Conservation (phyloP, 2,797 vertebrate genomes). For the Furcifer pardalis region DNA sequence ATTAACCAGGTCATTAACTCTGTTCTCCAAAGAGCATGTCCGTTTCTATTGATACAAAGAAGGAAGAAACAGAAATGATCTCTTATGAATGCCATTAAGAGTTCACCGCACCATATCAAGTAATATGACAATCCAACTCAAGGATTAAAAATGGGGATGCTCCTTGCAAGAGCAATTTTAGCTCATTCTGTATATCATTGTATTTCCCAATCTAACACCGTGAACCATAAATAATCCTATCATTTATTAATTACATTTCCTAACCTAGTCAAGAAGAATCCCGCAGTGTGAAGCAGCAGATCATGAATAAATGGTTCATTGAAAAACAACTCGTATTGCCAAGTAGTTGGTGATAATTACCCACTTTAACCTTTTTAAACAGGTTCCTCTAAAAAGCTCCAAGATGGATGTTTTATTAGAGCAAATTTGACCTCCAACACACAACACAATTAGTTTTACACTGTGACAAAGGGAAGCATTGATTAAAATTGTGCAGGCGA, state of each 20-base stretch:
- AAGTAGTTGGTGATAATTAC: conserved; percentile 80
- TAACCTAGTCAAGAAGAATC: conserved; percentile 78
- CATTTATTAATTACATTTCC: conserved; percentile 82
- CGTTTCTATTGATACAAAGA: conserved; percentile 51
- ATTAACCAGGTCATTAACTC: conserved; percentile 48
- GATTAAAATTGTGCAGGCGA: conserved; percentile 53
- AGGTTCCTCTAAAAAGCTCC: conserved; percentile 76
- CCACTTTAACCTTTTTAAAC: conserved; percentile 81
- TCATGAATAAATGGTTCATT: conserved; percentile 78
- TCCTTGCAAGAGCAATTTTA: conserved; percentile 67
- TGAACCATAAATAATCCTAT: conserved; percentile 84
- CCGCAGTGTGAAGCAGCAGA: conserved; percentile 73
- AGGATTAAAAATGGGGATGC: conserved; percentile 69
- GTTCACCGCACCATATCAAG: conserved; percentile 62
- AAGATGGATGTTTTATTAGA: conserved; percentile 77
- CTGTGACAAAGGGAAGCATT: conserved; percentile 68
- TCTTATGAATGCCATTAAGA: conserved; percentile 62
- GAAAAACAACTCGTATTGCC: conserved; percentile 79
- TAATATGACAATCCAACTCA: conserved; percentile 62
- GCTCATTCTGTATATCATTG: conserved; percentile 72
- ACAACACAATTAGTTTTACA: conserved; percentile 72
- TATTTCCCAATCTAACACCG: conserved; percentile 75
- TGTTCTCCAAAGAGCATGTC: conserved; percentile 56
- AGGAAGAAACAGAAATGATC: conserved; percentile 47
- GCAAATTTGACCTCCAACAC: conserved; percentile 75